Evolutionary conservation across 2,888 invertebrate genomes (phyloP).

Genomic region (Tubiluchus corallicola): DNA sequence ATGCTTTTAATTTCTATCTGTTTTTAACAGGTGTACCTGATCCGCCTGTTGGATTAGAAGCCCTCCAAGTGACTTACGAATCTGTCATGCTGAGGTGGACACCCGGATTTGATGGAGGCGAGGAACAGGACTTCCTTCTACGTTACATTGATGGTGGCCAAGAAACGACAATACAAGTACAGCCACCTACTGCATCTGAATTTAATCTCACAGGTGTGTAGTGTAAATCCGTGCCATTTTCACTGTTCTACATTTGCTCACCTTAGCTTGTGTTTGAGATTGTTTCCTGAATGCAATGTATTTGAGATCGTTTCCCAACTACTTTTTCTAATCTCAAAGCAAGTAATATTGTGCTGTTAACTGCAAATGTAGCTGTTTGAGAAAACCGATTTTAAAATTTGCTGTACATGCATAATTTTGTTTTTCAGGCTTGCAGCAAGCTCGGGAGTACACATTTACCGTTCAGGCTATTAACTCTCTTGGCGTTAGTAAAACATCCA

Average conservation of each 20-base stretch:
- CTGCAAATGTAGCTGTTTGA: no score
- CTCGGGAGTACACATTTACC: neutral
- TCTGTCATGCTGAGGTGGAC: constrained; percentile 18
- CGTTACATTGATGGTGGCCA: constrained; percentile 7
- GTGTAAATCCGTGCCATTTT: no score
- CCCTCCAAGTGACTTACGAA: neutral
- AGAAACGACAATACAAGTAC: neutral
- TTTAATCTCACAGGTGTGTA: no score
- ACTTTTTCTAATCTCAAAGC: no score
- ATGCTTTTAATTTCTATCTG: no score
- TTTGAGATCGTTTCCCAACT: no score
- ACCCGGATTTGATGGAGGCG: constrained; percentile 23
- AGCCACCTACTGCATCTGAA: neutral
- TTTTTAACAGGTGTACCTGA: neutral
- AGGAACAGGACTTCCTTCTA: constrained; percentile 18
- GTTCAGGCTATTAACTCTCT: neutral
- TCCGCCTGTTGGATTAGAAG: neutral
- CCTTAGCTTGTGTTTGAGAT: no score
- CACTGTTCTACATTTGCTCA: no score
- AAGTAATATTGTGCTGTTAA: no score
- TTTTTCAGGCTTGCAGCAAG: neutral
- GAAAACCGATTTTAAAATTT: no score
- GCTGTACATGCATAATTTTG: no score
- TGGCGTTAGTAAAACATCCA: neutral
- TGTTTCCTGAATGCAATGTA: no score